Base-by-base conservation (phyloP, 2,888 invertebrate species). In the Melieria picta region DNA sequence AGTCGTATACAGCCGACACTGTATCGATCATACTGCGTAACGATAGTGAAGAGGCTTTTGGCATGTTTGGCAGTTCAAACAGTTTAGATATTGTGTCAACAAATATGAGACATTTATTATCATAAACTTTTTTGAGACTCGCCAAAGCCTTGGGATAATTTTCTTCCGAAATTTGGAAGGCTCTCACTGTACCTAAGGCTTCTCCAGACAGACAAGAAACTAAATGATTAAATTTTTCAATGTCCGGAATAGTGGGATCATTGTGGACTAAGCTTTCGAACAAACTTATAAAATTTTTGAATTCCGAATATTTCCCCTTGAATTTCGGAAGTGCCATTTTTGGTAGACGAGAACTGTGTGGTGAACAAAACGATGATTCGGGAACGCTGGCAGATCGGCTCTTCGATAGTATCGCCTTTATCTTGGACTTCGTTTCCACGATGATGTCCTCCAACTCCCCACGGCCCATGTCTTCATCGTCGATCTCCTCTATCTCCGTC, bases 1-100 rank as follows among this genome's bases (percentile, higher is more conserved):
- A 74, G 62, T 73, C 72, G 45, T 65, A 72, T 11, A 74, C 65
- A 16, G 70, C 73, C 30, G 72, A 74, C 10, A 77, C 76, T 13
- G 73, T 73, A 52, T 76, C 74, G n/a, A 76, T 75, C 72, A 74
- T 74, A 46, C 62, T 68, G n/a, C 74, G 71, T 60, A 75, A 70
- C 42, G 74, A 71, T 60, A 64, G 65, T 30, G 75, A 65, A 9
- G 75, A 76, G 46, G 74, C 71, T 61, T 73, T 75, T 1, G 55
- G 7, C 10, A 75, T 75, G n/a, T 69, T 72, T 45, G 75, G 72
- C 9, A 76, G 60, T 60, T 77, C 70, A 50, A 76, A 76, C 45
- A 75, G 65, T 56, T 71, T 73, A n/a, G 71, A 64, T 46, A 74
- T 69, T 47, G 69, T 77, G 42, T 77, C 72, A 46, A 64, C 73